phyloP scores from a whole-genome alignment of 2,113 vertebrate species.

The Dryoscopus gambensis region DNA sequence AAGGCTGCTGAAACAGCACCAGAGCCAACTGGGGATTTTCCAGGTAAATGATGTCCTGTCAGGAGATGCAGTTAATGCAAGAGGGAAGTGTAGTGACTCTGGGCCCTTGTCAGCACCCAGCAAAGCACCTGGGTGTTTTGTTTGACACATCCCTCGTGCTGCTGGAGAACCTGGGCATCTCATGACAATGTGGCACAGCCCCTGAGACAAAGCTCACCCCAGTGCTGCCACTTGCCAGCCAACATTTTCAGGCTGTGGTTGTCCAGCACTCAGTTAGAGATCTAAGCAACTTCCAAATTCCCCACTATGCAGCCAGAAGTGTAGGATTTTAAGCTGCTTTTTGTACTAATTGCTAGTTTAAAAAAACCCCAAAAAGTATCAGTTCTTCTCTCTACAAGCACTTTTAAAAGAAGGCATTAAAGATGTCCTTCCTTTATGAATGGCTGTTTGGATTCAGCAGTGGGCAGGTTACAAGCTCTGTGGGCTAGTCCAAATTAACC shows the following conservation, averaged over 20 bases:
- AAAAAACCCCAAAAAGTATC: not conserved
- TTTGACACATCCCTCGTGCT: accelerated
- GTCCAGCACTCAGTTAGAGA: not conserved
- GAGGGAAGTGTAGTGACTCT: not conserved
- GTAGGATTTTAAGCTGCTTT: not conserved
- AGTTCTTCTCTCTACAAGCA: not conserved
- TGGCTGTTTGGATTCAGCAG: not conserved
- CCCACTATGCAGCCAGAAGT: not conserved
- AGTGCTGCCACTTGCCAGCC: not conserved
- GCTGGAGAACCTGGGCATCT: not conserved
- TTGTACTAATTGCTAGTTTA: not conserved
- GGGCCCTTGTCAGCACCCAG: not conserved
- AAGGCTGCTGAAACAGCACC: not conserved
- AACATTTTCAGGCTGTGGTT: not conserved
- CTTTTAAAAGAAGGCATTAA: not conserved
- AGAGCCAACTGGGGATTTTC: not conserved
- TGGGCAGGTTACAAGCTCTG: not conserved
- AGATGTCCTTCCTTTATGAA: not conserved
- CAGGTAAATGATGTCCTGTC: not conserved
- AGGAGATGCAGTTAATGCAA: not conserved
- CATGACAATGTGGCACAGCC: not conserved
- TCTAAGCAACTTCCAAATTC: not conserved
- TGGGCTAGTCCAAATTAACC: not conserved
- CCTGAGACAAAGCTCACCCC: accelerated
- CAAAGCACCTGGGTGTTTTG: not conserved